phyloP scores from a whole-genome alignment of 2,888 invertebrate genomes.

The Drosophila setosimentum region DNA sequence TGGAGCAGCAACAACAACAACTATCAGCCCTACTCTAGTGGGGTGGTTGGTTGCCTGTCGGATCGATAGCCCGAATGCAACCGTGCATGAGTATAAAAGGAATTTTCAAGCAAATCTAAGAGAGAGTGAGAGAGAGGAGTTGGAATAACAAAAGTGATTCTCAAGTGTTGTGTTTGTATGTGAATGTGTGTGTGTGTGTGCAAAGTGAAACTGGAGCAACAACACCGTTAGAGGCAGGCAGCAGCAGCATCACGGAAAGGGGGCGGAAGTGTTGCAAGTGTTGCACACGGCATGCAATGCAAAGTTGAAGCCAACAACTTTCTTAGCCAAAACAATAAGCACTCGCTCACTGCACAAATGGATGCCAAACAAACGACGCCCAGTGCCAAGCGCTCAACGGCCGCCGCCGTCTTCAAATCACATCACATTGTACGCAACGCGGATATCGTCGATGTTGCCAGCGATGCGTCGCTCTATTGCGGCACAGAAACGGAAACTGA shows the following conservation, averaged over 20 bases:
- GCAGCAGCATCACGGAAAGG: neutral
- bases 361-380: constrained; percentile 68
- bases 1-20: constrained; percentile 26
- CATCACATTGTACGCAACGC: constrained; percentile 75
- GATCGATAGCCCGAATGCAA: constrained; percentile 73
- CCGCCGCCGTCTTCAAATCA: constrained; percentile 66
- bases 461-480: constrained; percentile 84
- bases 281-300: constrained; percentile 29
- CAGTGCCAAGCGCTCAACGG: constrained; percentile 69
- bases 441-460: constrained; percentile 84
- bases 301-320: constrained; percentile 42
- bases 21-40: constrained; percentile 35
- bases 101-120: constrained; percentile 10
- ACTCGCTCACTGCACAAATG: constrained; percentile 57
- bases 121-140: constrained; percentile 4
- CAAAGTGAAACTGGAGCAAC: constrained; percentile 54
- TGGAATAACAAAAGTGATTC: constrained; percentile 41
- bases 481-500: constrained; percentile 60
- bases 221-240: constrained; percentile 23
- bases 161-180: constrained; percentile 13
- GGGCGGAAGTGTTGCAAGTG: constrained; percentile 4
- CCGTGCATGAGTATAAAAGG: constrained; percentile 63
- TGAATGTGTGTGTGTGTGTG: constrained; percentile 1
- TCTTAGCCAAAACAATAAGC: constrained; percentile 39
- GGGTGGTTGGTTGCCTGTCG: constrained; percentile 63